Evolutionary conservation across 2,113 vertebrate species (phyloP).

Genomic region (Toxotes jaculatrix): DNA sequence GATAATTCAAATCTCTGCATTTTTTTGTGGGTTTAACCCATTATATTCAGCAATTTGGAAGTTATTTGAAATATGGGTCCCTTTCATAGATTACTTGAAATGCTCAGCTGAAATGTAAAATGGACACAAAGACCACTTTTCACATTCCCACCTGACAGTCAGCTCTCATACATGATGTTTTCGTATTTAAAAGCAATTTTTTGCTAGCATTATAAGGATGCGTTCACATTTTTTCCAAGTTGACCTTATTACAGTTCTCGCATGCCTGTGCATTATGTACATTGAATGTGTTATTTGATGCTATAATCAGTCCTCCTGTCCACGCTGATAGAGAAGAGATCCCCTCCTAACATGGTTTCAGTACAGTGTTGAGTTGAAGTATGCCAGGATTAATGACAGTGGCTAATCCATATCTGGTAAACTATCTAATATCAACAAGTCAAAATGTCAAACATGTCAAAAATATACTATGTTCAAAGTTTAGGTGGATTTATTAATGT

Average conservation of each 20-base stretch:
- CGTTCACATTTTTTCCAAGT: conserved; percentile 20
- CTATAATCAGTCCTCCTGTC: conserved; percentile 7
- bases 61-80: conserved; percentile 22
- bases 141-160: conserved; percentile 72
- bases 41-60: conserved; percentile 15
- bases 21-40: not conserved
- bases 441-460: too few relatives aligned
- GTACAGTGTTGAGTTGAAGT: not conserved
- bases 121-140: conserved; percentile 63
- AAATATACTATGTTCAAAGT: not conserved
- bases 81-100: conserved; percentile 23
- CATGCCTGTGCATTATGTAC: not conserved
- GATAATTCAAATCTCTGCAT: not conserved
- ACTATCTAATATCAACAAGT: not conserved
- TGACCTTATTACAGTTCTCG: too few relatives aligned
- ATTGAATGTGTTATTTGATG: not conserved
- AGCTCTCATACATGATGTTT: conserved; percentile 24
- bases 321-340: not conserved
- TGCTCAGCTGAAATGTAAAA: conserved; percentile 40
- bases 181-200: conserved; percentile 5
- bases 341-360: not conserved
- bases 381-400: too few relatives aligned
- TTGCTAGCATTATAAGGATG: conserved; percentile 5
- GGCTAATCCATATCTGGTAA: too few relatives aligned
- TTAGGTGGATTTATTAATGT: not conserved